Conservation (phyloP, 1,140 invertebrate species). For the Bathynomus jamesi region DNA sequence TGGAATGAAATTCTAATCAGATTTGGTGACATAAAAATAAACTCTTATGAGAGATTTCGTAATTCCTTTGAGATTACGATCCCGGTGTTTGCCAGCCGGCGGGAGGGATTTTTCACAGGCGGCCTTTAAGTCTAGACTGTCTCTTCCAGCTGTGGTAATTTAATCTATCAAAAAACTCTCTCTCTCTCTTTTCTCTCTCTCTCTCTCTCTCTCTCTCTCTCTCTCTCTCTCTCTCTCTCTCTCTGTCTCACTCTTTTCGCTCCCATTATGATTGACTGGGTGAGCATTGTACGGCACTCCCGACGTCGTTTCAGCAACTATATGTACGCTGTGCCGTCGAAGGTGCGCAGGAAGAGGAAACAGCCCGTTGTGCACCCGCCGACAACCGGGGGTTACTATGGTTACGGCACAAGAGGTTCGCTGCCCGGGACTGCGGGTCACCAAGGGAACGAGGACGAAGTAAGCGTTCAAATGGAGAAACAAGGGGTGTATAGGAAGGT, state of each 20-base stretch:
- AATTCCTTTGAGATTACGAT: too few relatives aligned
- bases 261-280: slow-evolving; percentile 65
- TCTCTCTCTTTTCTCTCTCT: neutral
- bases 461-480: neutral
- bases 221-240: neutral
- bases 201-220: neutral
- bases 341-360: slow-evolving; percentile 51
- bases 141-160: too few relatives aligned
- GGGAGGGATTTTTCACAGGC: too few relatives aligned
- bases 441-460: neutral
- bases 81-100: too few relatives aligned
- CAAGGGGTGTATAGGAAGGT: neutral
- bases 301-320: slow-evolving; percentile 62
- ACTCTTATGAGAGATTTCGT: too few relatives aligned
- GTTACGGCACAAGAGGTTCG: neutral
- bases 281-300: slow-evolving; percentile 64
- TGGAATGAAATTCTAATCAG: too few relatives aligned
- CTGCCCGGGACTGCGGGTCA: neutral
- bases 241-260: neutral
- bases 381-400: neutral
- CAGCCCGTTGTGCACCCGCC: slow-evolving; percentile 17
- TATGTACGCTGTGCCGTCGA: slow-evolving; percentile 55
- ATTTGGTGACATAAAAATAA: too few relatives aligned
- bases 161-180: too few relatives aligned
- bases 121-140: too few relatives aligned